These are phyloP conservation scores for Himalopsyche tibetana DNA, from an alignment of 2,888 invertebrate species.

Conservation along the genomic window DNA sequence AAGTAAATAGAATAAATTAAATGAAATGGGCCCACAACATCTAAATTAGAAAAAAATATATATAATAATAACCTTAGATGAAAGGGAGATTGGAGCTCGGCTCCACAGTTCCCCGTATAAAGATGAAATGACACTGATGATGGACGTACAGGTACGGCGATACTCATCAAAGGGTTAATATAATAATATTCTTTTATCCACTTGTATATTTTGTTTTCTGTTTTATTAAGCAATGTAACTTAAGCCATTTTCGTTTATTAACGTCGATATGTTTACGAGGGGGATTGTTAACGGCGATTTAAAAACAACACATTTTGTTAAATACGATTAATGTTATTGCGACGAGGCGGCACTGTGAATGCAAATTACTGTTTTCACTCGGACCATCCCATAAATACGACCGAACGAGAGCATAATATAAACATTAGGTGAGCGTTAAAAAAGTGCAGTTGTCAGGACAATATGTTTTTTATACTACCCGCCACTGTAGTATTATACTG, in stretches of 20 bases:
- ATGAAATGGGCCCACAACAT: too few species aligned
- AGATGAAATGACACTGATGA: too few species aligned
- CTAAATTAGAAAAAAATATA: too few species aligned
- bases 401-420: neutral
- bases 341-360: slow-evolving; percentile 25
- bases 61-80: too few species aligned
- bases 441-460: neutral
- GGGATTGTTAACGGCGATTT: slow-evolving; percentile 23
- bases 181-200: too few species aligned
- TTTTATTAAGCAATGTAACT: neutral
- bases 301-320: slow-evolving; percentile 43
- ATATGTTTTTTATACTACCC: neutral
- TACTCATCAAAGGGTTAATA: too few species aligned
- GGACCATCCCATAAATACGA: slow-evolving; percentile 1
- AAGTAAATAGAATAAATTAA: too few species aligned
- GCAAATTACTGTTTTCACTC: slow-evolving; percentile 10
- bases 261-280: slow-evolving; percentile 23
- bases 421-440: neutral
- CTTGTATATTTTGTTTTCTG: too few species aligned
- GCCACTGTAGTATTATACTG: too few species aligned
- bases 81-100: too few species aligned
- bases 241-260: neutral
- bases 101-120: too few species aligned
- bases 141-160: too few species aligned
- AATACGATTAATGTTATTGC: slow-evolving; percentile 30